A percentile compares a stretch with the other conserved stretches of the same genome.
phyloP scores from a whole-genome alignment of 1,140 invertebrate genomes.

The Hypothenemus hampei region DNA sequence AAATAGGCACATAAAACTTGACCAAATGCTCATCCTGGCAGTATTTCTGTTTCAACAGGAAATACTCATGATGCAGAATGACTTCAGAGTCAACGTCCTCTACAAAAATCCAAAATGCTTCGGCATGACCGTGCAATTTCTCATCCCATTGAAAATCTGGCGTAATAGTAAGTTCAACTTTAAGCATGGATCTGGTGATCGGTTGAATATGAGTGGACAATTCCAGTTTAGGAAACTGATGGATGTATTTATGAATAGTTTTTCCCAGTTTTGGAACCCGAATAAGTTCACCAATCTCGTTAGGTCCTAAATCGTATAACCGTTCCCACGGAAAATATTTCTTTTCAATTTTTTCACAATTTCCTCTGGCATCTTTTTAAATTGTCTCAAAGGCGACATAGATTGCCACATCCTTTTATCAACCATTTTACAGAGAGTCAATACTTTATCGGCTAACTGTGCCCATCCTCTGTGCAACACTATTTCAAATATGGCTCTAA shows the following conservation, averaged over 20 bases:
- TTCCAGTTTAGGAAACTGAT: slow-evolving; percentile 95
- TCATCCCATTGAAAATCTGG: slow-evolving; percentile 99
- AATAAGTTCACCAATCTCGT: slow-evolving; percentile 96
- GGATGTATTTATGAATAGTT: slow-evolving; percentile 95
- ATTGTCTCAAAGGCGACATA: slow-evolving; percentile 97
- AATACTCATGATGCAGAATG: slow-evolving; percentile 96
- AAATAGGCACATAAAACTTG: slow-evolving; percentile 98
- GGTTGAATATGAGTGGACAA: slow-evolving; percentile 96
- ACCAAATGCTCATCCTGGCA: slow-evolving; percentile 91
- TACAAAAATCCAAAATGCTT: slow-evolving; percentile 98
- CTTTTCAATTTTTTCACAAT: slow-evolving; percentile 97
- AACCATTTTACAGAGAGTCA: slow-evolving; percentile 98
- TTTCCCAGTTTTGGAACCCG: slow-evolving; percentile 95
- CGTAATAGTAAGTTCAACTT: slow-evolving; percentile 96
- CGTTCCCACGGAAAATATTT: slow-evolving; percentile 94
- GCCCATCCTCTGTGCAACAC: slow-evolving; percentile 90
- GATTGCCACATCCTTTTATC: slow-evolving; percentile 99
- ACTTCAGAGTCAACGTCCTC: slow-evolving; percentile 97
- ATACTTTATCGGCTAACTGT: slow-evolving; percentile 91
- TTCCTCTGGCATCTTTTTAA: slow-evolving; percentile 97
- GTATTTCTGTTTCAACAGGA: slow-evolving; percentile 94
- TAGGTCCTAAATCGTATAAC: slow-evolving; percentile 92
- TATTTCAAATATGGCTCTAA: slow-evolving; percentile 98
- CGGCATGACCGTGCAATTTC: slow-evolving; percentile 90
- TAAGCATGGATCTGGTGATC: slow-evolving; percentile 89